Evolutionary conservation across 30 jellyfish, hydroid and myxozoan genomes (phyloP), one percentile per base, ranked within the genome.

Genomic region (Hydractinia echinata): DNA sequence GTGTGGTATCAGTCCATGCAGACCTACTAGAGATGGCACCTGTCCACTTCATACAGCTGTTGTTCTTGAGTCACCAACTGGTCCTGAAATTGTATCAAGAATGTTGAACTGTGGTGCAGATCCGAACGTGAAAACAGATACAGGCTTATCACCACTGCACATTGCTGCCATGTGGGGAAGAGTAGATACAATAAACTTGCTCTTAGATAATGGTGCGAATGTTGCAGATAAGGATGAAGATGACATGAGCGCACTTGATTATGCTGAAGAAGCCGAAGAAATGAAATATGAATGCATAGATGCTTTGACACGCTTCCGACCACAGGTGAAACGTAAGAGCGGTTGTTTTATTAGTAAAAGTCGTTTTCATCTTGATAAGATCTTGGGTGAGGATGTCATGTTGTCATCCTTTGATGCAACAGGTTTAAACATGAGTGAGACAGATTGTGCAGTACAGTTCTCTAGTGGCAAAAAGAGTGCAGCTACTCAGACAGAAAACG

Each of bases 81-180:
- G 87, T 51, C 87, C 87, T 18, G 64, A 61, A 54, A 80, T 80
- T 30, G 83, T 80, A 10, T 62, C 87, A 4, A 39, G 87, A 66
- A 71, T 90, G 89, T 86, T 90, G 49, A 49, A 55, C 54, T 83
- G 85, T 81, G 95, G 92, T 54, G 98, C 95, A 58, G 82, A 91
- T 66, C 93, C 96, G 11, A 91, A 91, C 60, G 62, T 84, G 30
- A 79, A 73, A 77, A 82, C 98, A 44, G 53, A 87, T 1, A 94
- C 94, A 21, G 83, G 95, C 44, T 86, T 86, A 51, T 79, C 96
- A 0, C 95, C 98, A 15, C 87, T 91, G 66, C 98, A 91, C 73
- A 88, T 91, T 30, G 96, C 98, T 55, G 98, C 95, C 8, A 91
- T 91, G 96, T 91, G 98, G 98, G 95, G 95, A 72, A 79, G 98